These are phyloP conservation scores for Geranospiza caerulescens DNA, from an alignment of 2,797 vertebrate species.

Conservation along the genomic window DNA sequence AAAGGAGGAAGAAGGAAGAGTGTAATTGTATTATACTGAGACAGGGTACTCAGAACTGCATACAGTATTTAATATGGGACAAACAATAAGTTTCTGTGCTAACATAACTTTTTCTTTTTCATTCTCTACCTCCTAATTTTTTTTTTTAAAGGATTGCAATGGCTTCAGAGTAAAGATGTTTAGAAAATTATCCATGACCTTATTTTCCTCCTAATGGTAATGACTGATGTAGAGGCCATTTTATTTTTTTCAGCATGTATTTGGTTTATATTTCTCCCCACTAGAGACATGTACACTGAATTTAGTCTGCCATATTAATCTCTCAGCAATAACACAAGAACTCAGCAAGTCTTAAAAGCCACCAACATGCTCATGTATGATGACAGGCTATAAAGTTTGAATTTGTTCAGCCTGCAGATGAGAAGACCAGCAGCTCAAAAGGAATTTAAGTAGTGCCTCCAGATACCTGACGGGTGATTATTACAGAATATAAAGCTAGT, in stretches of 20 bases:
- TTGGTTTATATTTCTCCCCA: not conserved
- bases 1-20: too few relatives aligned
- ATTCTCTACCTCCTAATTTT: not conserved
- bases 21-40: not conserved
- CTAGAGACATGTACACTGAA: not conserved
- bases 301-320: not conserved
- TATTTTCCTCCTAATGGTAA: not conserved
- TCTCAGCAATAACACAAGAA: not conserved
- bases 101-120: not conserved
- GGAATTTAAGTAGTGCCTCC: not conserved
- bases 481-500: not conserved
- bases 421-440: not conserved
- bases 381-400: not conserved
- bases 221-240: fast-evolving
- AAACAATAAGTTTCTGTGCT: not conserved
- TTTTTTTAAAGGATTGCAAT: not conserved
- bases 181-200: not conserved
- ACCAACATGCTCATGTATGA: not conserved
- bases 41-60: not conserved
- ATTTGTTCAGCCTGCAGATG: not conserved
- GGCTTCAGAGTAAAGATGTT: not conserved
- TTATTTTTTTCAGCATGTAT: not conserved
- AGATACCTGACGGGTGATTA: not conserved
- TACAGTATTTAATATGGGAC: not conserved
- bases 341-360: not conserved